phyloP scores from a whole-genome alignment of 2,113 vertebrate genomes.

The Ibidorhyncha struthersii region DNA sequence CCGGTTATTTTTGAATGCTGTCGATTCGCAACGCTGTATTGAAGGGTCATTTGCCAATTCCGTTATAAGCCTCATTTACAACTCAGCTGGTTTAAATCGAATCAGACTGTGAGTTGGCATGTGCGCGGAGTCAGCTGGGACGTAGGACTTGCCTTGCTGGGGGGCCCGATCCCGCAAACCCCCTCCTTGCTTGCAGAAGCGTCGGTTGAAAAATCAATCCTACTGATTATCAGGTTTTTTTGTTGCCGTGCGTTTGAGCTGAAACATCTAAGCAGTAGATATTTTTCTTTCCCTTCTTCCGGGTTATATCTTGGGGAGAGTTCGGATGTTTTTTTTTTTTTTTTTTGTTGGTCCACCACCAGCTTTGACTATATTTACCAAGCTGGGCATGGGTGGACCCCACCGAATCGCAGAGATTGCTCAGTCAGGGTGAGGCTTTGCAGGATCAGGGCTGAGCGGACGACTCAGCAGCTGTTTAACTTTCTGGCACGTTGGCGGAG shows the following conservation, averaged over 20 bases:
- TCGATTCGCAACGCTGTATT: not conserved
- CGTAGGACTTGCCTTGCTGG: not conserved
- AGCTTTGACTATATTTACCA: constrained; percentile 19
- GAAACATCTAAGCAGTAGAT: not conserved
- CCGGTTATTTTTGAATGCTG: not conserved
- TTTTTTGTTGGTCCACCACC: not conserved
- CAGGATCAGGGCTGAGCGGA: not conserved
- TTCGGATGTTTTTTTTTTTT: not conserved
- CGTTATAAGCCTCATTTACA: constrained; percentile 60
- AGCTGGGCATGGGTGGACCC: constrained; percentile 7
- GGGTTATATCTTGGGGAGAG: not conserved
- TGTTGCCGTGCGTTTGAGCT: not conserved
- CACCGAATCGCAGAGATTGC: not conserved
- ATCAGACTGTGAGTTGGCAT: not conserved
- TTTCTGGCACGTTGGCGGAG: not conserved
- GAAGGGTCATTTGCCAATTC: constrained; percentile 48
- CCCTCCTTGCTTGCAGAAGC: not conserved
- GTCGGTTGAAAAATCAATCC: not conserved
- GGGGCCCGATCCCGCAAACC: not conserved
- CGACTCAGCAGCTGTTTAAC: not conserved
- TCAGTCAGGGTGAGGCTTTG: constrained; percentile 7
- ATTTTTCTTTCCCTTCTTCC: not conserved
- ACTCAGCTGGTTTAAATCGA: constrained; percentile 51
- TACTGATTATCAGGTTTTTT: not conserved
- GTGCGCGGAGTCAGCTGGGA: not conserved